Percentiles rank a stretch among this genome's conserved stretches.
Evolutionary conservation across 2,113 vertebrate genomes (phyloP).

Genomic region (Phoxinus phoxinus): DNA sequence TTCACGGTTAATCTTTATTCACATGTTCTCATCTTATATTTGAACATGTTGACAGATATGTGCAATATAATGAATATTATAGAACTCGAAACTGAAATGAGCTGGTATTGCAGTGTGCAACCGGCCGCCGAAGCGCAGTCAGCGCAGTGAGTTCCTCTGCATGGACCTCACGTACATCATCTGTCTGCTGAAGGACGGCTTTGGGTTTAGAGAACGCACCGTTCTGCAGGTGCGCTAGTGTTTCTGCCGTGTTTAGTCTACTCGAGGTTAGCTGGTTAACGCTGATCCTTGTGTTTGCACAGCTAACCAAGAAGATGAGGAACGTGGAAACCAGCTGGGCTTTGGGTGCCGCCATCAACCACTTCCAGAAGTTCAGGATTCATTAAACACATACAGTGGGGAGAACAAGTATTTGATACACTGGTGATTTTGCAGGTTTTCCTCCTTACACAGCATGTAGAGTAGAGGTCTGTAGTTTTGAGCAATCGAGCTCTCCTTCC

Average conservation of each 20-base stretch:
- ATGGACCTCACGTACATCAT: constrained; percentile 96
- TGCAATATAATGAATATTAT: too few relatives aligned
- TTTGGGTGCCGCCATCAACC: constrained; percentile 88
- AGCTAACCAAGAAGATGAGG: constrained; percentile 95
- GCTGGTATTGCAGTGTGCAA: constrained; percentile 84
- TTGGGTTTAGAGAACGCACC: constrained; percentile 88
- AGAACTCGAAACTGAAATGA: too few relatives aligned
- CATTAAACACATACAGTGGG: too few relatives aligned
- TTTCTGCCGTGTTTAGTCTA: too few relatives aligned
- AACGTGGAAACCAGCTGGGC: constrained; percentile 95
- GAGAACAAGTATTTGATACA: too few relatives aligned
- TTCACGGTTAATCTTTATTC: too few relatives aligned
- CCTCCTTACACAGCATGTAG: too few relatives aligned
- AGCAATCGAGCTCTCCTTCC: too few relatives aligned
- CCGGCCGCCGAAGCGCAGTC: constrained; percentile 77
- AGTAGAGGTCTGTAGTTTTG: too few relatives aligned
- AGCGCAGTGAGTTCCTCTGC: constrained; percentile 86
- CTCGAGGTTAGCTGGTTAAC: not conserved
- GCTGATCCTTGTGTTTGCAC: constrained; percentile 57
- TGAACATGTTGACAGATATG: not conserved
- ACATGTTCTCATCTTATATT: not conserved
- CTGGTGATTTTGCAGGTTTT: too few relatives aligned
- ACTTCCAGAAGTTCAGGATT: constrained; percentile 84
- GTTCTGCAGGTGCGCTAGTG: constrained; percentile 81
- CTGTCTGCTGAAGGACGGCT: constrained; percentile 90